Percentiles rank a stretch among this genome's conserved stretches.
These are phyloP conservation scores for Lordiphosa mommai DNA, from an alignment of 1,140 invertebrate genomes.

Conservation along the genomic window DNA sequence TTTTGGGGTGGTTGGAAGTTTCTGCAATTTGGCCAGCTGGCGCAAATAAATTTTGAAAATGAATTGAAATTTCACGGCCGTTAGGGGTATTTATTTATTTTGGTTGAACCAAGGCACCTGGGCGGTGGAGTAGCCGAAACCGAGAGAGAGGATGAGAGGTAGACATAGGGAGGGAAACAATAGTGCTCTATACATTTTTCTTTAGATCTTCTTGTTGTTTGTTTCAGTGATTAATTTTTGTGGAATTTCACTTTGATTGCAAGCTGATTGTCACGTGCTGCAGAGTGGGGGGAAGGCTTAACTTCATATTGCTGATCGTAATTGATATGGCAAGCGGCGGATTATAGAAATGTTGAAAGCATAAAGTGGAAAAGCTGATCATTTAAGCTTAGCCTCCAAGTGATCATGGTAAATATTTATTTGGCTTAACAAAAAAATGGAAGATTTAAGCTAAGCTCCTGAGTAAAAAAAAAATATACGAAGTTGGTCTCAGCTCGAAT, in stretches of 20 bases:
- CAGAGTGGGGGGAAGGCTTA: no score
- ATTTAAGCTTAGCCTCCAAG: background rate
- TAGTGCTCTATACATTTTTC: constrained; percentile 18
- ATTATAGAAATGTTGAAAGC: background rate
- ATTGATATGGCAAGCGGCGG: background rate
- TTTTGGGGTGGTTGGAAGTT: constrained; percentile 41
- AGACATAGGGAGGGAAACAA: no score
- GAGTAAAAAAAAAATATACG: no score
- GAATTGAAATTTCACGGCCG: constrained; percentile 52
- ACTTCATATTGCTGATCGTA: background rate
- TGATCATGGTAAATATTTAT: background rate
- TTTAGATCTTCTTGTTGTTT: constrained; percentile 42
- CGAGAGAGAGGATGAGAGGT: constrained; percentile 55
- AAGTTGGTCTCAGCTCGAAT: no score
- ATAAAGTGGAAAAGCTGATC: constrained; percentile 18
- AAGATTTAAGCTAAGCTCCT: no score
- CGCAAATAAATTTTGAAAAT: constrained; percentile 30
- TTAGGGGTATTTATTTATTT: constrained; percentile 45
- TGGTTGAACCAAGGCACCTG: constrained; percentile 38
- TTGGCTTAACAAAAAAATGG: no score
- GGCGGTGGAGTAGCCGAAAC: constrained; percentile 27
- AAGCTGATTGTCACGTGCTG: constrained; percentile 40
- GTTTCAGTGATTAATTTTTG: constrained; percentile 51
- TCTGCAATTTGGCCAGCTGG: constrained; percentile 32
- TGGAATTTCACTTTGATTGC: constrained; percentile 23